phyloP scores from a whole-genome alignment of 1,140 invertebrate genomes.

The Lethrus apterus region DNA sequence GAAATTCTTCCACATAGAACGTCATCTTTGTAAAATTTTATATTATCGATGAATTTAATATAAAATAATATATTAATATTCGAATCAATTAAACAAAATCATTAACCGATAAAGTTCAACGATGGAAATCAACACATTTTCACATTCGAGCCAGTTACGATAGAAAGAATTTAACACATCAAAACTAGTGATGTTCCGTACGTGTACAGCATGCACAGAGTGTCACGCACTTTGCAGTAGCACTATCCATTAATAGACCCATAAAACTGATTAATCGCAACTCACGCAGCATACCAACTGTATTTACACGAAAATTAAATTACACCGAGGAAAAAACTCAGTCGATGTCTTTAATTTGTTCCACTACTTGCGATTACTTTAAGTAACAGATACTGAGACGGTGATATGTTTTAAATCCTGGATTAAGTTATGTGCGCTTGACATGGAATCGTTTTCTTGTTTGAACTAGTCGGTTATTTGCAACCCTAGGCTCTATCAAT shows the following conservation, averaged over 20 bases:
- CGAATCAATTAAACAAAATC: no score
- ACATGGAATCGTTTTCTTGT: constrained; percentile 12
- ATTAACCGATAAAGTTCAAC: no score
- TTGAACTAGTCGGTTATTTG: constrained; percentile 12
- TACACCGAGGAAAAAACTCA: constrained; percentile 13
- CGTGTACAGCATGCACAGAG: constrained; percentile 19
- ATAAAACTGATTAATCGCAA: constrained; percentile 23
- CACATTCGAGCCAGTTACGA: not conserved
- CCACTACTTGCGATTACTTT: constrained; percentile 11
- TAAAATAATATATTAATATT: no score
- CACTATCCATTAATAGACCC: constrained; percentile 22
- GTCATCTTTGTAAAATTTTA: no score
- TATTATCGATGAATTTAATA: no score
- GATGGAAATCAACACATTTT: not conserved
- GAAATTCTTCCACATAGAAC: no score
- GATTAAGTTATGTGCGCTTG: constrained; percentile 7
- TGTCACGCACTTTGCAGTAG: constrained; percentile 20
- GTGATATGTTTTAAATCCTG: constrained; percentile 8
- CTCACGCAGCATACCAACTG: constrained; percentile 19
- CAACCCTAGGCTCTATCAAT: no score
- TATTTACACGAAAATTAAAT: constrained; percentile 22
- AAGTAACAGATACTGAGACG: constrained; percentile 15
- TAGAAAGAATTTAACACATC: constrained; percentile 18
- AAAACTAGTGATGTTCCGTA: constrained; percentile 16
- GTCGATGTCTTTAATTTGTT: constrained; percentile 14